Evolutionary conservation across 2,888 invertebrate species (phyloP).

Genomic region (Cryptophagus acutangulus): DNA sequence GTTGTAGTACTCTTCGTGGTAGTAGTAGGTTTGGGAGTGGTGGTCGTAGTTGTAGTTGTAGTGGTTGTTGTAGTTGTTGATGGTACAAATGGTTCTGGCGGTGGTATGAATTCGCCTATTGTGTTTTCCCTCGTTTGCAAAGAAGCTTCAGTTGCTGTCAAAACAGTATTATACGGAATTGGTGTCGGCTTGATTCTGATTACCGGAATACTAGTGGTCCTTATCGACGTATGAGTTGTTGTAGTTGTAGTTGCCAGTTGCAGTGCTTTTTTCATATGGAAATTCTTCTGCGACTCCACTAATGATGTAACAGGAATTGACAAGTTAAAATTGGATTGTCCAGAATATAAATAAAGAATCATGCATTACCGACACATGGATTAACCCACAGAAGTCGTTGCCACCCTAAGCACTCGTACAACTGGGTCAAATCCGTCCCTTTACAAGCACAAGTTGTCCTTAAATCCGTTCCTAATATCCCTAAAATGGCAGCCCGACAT

Average conservation of each 20-base stretch:
- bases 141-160: constrained; percentile 41
- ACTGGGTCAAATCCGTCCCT: constrained; percentile 76
- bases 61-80: constrained; percentile 45
- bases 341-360: constrained; percentile 5
- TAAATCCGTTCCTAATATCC: constrained; percentile 84
- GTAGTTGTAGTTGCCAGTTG: constrained; percentile 51
- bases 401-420: constrained; percentile 88
- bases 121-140: constrained; percentile 45
- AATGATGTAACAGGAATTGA: constrained; percentile 26
- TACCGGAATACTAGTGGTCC: constrained; percentile 23
- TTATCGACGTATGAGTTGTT: constrained; percentile 44
- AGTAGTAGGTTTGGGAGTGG: constrained; percentile 50
- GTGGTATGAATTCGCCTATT: constrained; percentile 50
- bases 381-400: constrained; percentile 86
- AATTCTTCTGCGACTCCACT: constrained; percentile 88
- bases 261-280: constrained; percentile 61
- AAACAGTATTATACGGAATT: constrained; percentile 36
- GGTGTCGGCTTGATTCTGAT: constrained; percentile 29
- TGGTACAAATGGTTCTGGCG: constrained; percentile 46
- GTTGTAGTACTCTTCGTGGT: constrained; percentile 57
- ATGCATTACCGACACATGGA: constrained; percentile 81
- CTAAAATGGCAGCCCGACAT: constrained; percentile 79
- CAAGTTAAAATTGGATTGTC: no score
- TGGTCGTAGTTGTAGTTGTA: constrained; percentile 46
- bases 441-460: constrained; percentile 84